Evolutionary conservation across 2,113 vertebrate genomes (phyloP).

Genomic region (Mus pahari): DNA sequence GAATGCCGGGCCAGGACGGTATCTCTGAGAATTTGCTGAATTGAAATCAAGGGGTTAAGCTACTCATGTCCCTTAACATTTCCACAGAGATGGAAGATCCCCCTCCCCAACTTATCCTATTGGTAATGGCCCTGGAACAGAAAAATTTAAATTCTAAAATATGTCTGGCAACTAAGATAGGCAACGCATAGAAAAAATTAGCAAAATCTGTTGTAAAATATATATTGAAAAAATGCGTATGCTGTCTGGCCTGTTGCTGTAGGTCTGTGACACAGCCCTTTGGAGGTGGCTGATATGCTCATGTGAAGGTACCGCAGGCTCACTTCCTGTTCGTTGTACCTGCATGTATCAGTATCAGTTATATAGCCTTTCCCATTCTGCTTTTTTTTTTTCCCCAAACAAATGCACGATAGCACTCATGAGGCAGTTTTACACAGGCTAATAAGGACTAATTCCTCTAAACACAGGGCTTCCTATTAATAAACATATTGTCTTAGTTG

Average conservation of each 20-base stretch:
- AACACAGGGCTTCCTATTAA: background rate
- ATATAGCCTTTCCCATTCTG: background rate
- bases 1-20: background rate
- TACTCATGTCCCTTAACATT: background rate
- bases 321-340: too few species aligned
- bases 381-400: background rate
- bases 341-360: background rate
- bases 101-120: background rate
- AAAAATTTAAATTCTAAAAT: background rate
- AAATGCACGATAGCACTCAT: background rate
- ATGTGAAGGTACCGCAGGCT: background rate
- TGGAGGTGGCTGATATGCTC: background rate
- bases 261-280: background rate
- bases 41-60: background rate
- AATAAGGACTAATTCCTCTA: background rate
- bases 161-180: background rate
- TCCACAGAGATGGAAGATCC: background rate
- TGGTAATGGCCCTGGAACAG: background rate
- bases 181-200: background rate
- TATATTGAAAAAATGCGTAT: background rate
- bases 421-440: background rate
- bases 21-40: background rate
- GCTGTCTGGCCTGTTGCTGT: too few species aligned
- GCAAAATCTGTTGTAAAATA: background rate
- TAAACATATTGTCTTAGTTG: background rate